These are phyloP conservation scores for Drosophila rufa DNA, from an alignment of 1,140 invertebrate species.

Conservation along the genomic window DNA sequence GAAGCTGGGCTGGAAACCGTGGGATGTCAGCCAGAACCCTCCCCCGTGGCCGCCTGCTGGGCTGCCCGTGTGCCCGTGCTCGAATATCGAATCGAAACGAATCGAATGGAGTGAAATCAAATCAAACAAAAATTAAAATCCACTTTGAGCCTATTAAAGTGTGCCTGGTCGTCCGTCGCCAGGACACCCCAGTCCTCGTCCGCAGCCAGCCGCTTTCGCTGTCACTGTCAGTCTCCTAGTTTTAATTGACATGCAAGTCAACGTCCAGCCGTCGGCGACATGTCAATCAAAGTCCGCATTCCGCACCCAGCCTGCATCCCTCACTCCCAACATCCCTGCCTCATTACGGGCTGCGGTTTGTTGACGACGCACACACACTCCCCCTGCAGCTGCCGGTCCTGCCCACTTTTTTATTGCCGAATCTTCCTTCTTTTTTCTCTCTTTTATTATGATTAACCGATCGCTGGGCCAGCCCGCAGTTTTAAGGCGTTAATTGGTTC, in stretches of 20 bases:
- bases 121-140: slow-evolving; percentile 83
- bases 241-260: slow-evolving; percentile 85
- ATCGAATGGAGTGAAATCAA: slow-evolving; percentile 78
- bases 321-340: slow-evolving; percentile 24
- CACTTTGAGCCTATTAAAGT: slow-evolving; percentile 84
- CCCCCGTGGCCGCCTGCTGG: slow-evolving; percentile 60
- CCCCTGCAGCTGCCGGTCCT: slow-evolving; percentile 54
- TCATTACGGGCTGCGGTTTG: slow-evolving; percentile 75
- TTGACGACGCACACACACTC: slow-evolving; percentile 57
- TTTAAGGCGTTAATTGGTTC: slow-evolving; percentile 54
- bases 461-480: slow-evolving; percentile 13
- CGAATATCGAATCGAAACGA: slow-evolving; percentile 55
- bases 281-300: slow-evolving; percentile 81
- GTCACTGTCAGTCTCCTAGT: slow-evolving; percentile 62
- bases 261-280: slow-evolving; percentile 75
- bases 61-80: slow-evolving; percentile 27
- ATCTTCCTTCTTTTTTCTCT: slow-evolving; percentile 23
- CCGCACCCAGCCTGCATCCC: slow-evolving; percentile 12
- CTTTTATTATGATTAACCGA: slow-evolving; percentile 33
- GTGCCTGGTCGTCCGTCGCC: slow-evolving; percentile 49
- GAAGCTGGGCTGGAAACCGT: slow-evolving; percentile 21
- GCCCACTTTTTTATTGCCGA: slow-evolving; percentile 43
- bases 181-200: slow-evolving; percentile 8
- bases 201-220: slow-evolving; percentile 5
- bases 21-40: slow-evolving; percentile 43